Evolutionary conservation across 1,140 invertebrate genomes (phyloP), one percentile per base, ranked within the genome.

Genomic region (Hylyphantes graminicola): DNA sequence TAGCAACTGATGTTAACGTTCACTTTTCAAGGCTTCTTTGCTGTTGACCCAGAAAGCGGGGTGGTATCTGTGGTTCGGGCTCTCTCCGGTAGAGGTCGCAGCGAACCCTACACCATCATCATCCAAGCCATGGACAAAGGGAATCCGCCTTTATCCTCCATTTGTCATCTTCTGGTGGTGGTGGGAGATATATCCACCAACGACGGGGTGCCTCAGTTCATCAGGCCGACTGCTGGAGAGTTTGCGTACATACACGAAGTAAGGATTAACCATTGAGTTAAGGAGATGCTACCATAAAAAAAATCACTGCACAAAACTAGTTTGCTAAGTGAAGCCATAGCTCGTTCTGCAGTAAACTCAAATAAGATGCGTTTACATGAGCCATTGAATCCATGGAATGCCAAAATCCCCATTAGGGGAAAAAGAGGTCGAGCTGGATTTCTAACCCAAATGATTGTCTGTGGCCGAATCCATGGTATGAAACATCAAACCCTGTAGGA

Each of bases 121-220:
- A 91, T 95, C 1, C 89, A 93, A 17, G 94, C 94, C 0, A 92
- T 93, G 85, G 95, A 96, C 89, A 91, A 92, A 74, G 95, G 94
- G 0, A 91, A 91, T 15, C 87, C 92, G 50, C 88, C 89, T 21
- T 89, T 94, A 2, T 92, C 90, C 73, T 91, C 92, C 0, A 93
- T 94, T 67, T 92, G 93, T 0, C 91, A 91, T 21, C 88, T 96
- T 0, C 90, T 91, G 1, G 87, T 96, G 1, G 94, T 93, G 85
- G 93, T 96, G 48, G 94, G 94, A 0, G 94, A 96, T 87, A 93
- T 96, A 0, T 94, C 94, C 61, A 93, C 93, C 78, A 96, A 96
- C 87, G 95, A 96, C 88, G 95, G 95, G 0, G 93, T 95, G 9
- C 95, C 95, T 0, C 90, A 92, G 9, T 95, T 96, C 86, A 92